phyloP scores from a whole-genome alignment of 2,888 invertebrate genomes.

The Odontocolon sp. region DNA sequence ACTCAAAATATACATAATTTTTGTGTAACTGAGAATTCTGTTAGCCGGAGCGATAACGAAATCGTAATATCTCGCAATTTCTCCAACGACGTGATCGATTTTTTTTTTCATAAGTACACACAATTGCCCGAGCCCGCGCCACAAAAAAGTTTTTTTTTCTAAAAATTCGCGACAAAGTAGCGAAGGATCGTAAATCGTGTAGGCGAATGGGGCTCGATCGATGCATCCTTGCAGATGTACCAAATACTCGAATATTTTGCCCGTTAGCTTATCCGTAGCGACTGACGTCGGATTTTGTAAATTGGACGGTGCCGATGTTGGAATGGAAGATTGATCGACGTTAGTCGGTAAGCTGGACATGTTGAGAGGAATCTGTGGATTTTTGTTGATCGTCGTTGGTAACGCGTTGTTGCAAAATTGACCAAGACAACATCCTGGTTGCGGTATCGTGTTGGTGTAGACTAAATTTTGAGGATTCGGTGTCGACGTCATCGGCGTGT shows the following conservation, averaged over 20 bases:
- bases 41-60: not conserved
- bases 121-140: not conserved
- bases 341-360: too few relatives aligned
- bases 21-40: not conserved
- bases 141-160: not conserved
- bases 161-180: not conserved
- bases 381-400: too few relatives aligned
- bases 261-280: not conserved
- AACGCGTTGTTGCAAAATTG: too few relatives aligned
- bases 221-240: not conserved
- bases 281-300: not conserved
- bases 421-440: not conserved
- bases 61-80: constrained; percentile 1
- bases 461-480: too few relatives aligned
- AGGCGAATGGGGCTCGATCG: not conserved
- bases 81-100: not conserved
- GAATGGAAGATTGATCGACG: not conserved
- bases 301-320: not conserved
- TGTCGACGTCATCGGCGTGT: not conserved
- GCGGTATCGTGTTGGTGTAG: too few relatives aligned
- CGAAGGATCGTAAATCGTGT: not conserved
- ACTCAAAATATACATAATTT: not conserved
- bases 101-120: not conserved
- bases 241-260: not conserved
- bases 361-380: too few relatives aligned